A percentile compares a stretch with the other conserved stretches of the same genome.
These are phyloP conservation scores for Brachypterus glaber DNA, from an alignment of 2,888 invertebrate genomes.

Conservation along the genomic window DNA sequence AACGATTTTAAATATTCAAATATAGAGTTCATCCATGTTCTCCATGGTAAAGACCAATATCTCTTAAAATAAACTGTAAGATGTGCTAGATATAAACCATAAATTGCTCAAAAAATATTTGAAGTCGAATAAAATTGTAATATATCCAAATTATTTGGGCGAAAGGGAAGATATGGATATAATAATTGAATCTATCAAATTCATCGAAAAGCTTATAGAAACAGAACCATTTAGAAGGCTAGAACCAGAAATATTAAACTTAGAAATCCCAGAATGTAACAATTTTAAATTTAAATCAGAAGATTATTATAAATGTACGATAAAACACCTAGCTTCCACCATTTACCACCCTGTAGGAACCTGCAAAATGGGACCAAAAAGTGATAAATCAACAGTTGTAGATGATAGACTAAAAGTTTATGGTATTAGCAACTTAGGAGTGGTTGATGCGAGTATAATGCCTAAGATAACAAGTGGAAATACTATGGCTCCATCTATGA, in stretches of 20 bases:
- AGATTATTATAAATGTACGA: conserved; percentile 46
- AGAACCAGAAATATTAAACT: conserved; percentile 33
- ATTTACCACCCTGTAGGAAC: conserved; percentile 30
- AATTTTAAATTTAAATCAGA: conserved; percentile 36
- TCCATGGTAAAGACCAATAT: conserved; percentile 30
- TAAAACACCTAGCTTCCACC: conserved; percentile 28
- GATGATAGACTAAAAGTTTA: conserved; percentile 57
- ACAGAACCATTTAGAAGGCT: conserved; percentile 39
- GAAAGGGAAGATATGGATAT: conserved; percentile 47
- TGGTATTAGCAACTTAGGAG: conserved; percentile 56
- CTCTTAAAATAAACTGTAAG: conserved; percentile 15
- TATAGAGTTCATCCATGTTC: conserved; percentile 35
- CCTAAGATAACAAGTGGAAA: conserved; percentile 55
- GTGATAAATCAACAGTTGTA: conserved; percentile 55
- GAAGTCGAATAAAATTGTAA: conserved; percentile 42
- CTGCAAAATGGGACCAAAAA: conserved; percentile 52
- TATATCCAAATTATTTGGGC: conserved; percentile 54
- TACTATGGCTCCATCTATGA: conserved; percentile 43
- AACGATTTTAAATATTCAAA: conserved; percentile 43
- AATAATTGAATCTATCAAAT: conserved; percentile 44
- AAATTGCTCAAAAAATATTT: conserved; percentile 14
- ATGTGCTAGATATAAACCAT: conserved; percentile 30
- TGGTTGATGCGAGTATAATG: conserved; percentile 78
- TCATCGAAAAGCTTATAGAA: conserved; percentile 35
- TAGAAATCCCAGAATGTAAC: conserved; percentile 43